These are phyloP conservation scores for Merodon equestris DNA, from an alignment of 2,888 invertebrate species.

Conservation along the genomic window DNA sequence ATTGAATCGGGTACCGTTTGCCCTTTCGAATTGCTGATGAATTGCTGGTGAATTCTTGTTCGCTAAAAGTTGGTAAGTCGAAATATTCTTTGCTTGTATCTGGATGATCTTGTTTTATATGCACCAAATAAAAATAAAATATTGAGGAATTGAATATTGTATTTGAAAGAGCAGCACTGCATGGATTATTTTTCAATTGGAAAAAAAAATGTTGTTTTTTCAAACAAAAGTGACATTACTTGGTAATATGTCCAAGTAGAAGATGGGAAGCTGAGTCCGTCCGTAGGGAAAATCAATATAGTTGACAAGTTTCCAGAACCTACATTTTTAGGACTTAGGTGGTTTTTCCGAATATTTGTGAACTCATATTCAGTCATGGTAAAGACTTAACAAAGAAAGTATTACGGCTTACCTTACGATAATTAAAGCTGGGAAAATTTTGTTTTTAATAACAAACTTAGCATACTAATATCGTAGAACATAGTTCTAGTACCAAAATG, in stretches of 20 bases:
- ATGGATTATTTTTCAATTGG: conserved; percentile 6
- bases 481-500: not conserved
- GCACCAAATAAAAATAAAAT: not conserved
- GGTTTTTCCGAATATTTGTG: not conserved
- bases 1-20: no score
- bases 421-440: no score
- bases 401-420: not conserved
- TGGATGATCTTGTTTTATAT: conserved; percentile 2
- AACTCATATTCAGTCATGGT: not conserved
- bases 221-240: not conserved
- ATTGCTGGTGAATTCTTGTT: no score
- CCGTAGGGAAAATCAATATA: not conserved
- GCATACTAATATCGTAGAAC: not conserved
- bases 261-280: not conserved
- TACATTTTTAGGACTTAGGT: not conserved
- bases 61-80: no score
- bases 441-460: no score
- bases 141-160: not conserved
- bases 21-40: no score
- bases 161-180: not conserved
- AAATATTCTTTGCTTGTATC: no score
- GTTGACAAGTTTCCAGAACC: not conserved
- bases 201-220: conserved; percentile 6
- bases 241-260: not conserved
- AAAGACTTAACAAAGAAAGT: conserved; percentile 11